These are phyloP conservation scores for Bambusicola thoracicus DNA, from an alignment of 2,113 vertebrate genomes.

Conservation along the genomic window DNA sequence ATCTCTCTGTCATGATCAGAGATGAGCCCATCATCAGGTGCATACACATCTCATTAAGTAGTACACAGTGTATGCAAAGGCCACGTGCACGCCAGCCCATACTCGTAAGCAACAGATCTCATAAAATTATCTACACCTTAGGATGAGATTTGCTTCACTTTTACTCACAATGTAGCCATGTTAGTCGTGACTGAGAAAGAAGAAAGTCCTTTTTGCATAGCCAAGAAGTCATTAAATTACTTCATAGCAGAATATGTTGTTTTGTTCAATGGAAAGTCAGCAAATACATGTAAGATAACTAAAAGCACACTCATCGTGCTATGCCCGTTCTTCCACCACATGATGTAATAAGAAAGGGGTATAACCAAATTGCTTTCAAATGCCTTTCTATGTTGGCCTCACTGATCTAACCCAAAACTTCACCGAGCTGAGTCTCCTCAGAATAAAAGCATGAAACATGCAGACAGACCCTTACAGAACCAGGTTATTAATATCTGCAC, in stretches of 20 bases:
- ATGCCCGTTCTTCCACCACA: not conserved
- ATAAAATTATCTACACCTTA: fast-evolving
- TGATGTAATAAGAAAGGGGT: not conserved
- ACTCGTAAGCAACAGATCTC: fast-evolving
- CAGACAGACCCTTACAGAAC: not conserved
- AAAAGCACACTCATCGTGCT: not conserved
- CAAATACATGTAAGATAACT: not conserved
- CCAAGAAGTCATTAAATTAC: not conserved
- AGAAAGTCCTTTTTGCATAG: not conserved
- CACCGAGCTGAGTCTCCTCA: fast-evolving
- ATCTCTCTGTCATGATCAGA: not conserved
- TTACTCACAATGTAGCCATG: not conserved
- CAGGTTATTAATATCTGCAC: not conserved
- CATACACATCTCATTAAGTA: fast-evolving
- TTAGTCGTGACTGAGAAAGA: not conserved
- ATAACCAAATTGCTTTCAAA: not conserved
- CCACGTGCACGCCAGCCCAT: fast-evolving
- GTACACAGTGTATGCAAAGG: too few relatives aligned
- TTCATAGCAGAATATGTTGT: fast-evolving
- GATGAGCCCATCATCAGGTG: fast-evolving
- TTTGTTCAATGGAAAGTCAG: not conserved
- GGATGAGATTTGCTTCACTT: not conserved
- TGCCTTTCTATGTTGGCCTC: not conserved
- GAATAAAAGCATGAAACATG: not conserved
- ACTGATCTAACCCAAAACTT: not conserved